Evolutionary conservation across 1,140 invertebrate genomes (phyloP).

Genomic region (Drosophila parvula): DNA sequence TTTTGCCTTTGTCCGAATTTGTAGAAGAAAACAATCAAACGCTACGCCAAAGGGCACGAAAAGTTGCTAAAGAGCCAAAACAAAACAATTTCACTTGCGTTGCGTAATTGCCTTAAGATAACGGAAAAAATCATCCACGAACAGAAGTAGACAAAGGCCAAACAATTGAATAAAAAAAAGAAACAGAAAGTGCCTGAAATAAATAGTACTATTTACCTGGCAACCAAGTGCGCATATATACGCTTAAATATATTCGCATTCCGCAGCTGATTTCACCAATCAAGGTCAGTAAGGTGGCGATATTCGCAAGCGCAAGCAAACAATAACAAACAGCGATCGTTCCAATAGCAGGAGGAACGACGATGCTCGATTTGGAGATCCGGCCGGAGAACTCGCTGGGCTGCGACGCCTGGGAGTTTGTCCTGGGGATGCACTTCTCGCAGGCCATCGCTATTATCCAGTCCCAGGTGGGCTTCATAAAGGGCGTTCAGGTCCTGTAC

Average conservation of each 20-base stretch:
- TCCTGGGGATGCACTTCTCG: slow-evolving; percentile 99
- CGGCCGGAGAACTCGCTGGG: slow-evolving; percentile 97
- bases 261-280: slow-evolving; percentile 76
- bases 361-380: slow-evolving; percentile 97
- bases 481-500: slow-evolving; percentile 97
- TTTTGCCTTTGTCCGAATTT: slow-evolving; percentile 72
- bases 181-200: slow-evolving; percentile 57
- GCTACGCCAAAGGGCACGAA: slow-evolving; percentile 44
- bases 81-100: slow-evolving; percentile 24
- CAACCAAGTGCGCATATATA: slow-evolving; percentile 76
- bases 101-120: slow-evolving; percentile 25
- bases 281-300: slow-evolving; percentile 75
- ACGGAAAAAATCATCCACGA: slow-evolving; percentile 14
- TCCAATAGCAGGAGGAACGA: slow-evolving; percentile 66
- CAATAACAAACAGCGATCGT: slow-evolving; percentile 34
- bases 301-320: slow-evolving; percentile 13
- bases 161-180: slow-evolving; percentile 56
- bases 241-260: slow-evolving; percentile 50
- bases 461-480: slow-evolving; percentile 95
- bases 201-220: slow-evolving; percentile 30
- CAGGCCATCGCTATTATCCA: slow-evolving; percentile 98
- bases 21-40: slow-evolving; percentile 62
- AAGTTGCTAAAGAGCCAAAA: slow-evolving; percentile 46
- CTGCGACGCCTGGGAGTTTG: slow-evolving; percentile 98
- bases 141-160: slow-evolving; percentile 10